Evolutionary conservation across 2,888 invertebrate genomes (phyloP), one percentile per base, ranked within the genome.

Genomic region (Zaprionus bogoriensis): DNA sequence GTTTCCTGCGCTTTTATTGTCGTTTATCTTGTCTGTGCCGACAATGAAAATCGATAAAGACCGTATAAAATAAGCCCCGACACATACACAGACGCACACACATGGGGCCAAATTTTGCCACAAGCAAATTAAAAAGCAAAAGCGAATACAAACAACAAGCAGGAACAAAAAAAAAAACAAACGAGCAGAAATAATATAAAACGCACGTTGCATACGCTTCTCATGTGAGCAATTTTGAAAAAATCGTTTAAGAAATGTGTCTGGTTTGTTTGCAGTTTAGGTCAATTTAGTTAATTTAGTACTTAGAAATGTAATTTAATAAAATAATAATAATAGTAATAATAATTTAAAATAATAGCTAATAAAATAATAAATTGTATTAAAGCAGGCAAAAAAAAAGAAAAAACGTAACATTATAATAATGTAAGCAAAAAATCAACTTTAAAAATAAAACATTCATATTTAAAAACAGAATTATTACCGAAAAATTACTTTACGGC

Each of bases 21-120:
- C 67, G 60, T 77, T 82, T 68, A 66, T 71, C 42, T 69, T 63
- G 47, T 77, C 64, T 53, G 51, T 51, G 42, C 17, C 41, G 42
- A 66, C 64, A 63, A 51, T 58, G 45, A 61, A 74, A 79, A 79
- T 79, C 79, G 81, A 84, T 79, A 66, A 41, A 32, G 54, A 28
- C 48, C 25, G 42, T 41, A 54, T 51, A 36, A 52, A 36, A 52
- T 41, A 27, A 45, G 51, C 41, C 30, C 45, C 23, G 27, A 27
- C 19, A 45, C 32, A 45, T 28, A 45, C 6, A 48, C 23, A 36
- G 9, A 22, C 36, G 19, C 19, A 52, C 20, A 51, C 17, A 39
- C 20, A 45, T 36, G 23, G 14, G 51, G 23, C 25, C 39, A 66
- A 51, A 66, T 72, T 67, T 38, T 52, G 74, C 60, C 64, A 45